A percentile compares a stretch with the other conserved stretches of the same genome.
Conservation (phyloP, 2,797 vertebrate species). For the Neopelma chrysocephalum region DNA sequence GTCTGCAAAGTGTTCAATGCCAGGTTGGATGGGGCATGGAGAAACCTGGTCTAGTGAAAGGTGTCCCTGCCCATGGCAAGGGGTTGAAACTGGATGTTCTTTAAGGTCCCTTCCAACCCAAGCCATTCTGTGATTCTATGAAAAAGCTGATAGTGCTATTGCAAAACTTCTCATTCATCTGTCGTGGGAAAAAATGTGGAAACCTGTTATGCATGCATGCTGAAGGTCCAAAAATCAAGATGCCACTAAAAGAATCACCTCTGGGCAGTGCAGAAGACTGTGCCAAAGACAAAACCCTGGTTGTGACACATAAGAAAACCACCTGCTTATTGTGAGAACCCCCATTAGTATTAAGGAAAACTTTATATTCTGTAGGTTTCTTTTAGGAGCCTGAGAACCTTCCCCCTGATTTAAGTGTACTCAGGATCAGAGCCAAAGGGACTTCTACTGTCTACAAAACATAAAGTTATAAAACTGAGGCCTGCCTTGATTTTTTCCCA, state of each 20-base stretch:
- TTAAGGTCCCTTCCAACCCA: background rate
- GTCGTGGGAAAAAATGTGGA: background rate
- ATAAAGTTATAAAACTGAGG: background rate
- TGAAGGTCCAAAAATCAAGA: background rate
- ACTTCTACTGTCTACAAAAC: background rate
- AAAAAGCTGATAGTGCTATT: background rate
- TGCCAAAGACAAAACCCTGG: background rate
- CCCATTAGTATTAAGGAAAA: background rate
- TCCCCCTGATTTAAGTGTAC: background rate
- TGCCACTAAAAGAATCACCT: background rate
- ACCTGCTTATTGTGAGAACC: background rate
- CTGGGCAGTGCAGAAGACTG: background rate
- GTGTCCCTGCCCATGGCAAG: background rate
- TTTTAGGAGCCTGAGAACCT: background rate
- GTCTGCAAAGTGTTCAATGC: background rate
- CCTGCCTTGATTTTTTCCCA: background rate
- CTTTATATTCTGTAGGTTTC: background rate
- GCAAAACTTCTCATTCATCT: background rate
- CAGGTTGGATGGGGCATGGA: background rate
- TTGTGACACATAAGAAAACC: background rate
- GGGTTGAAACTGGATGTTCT: background rate
- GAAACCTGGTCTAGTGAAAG: background rate
- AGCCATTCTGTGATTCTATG: background rate
- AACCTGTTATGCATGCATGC: fast-evolving
- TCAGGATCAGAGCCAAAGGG: background rate